A percentile compares a stretch with the other conserved stretches of the same genome.
These are phyloP conservation scores for Chloroceryle amazona DNA, from an alignment of 2,797 vertebrate genomes.

Conservation along the genomic window DNA sequence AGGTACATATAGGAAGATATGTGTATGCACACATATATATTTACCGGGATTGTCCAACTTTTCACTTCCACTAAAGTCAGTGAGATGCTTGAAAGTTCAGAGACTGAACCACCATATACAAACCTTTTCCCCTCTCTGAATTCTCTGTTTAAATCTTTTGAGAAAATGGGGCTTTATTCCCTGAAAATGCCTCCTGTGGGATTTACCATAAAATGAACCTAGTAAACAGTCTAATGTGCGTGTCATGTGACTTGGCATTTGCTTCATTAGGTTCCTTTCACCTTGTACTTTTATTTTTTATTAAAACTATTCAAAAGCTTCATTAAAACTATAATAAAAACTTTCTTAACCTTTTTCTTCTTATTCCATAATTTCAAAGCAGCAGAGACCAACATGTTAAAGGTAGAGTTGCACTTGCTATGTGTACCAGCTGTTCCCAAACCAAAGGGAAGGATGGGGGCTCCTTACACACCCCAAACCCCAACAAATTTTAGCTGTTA, in stretches of 20 bases:
- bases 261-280: background rate
- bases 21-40: fast-evolving
- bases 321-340: background rate
- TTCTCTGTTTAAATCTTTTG: background rate
- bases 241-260: background rate
- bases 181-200: background rate
- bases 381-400: background rate
- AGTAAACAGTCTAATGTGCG: background rate
- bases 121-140: background rate
- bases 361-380: background rate
- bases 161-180: background rate
- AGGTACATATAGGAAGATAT: background rate
- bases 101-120: background rate
- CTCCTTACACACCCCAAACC: background rate
- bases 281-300: background rate
- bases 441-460: background rate
- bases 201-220: background rate
- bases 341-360: background rate
- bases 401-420: background rate
- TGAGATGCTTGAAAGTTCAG: background rate
- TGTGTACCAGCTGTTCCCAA: background rate
- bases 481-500: background rate
- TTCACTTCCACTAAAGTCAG: background rate
- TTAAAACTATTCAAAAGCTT: background rate
- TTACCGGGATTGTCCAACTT: background rate